Percentiles rank a stretch among this genome's conserved stretches.
These are phyloP conservation scores for Cyclophora albipunctata DNA, from an alignment of 2,888 invertebrate species.

Conservation along the genomic window DNA sequence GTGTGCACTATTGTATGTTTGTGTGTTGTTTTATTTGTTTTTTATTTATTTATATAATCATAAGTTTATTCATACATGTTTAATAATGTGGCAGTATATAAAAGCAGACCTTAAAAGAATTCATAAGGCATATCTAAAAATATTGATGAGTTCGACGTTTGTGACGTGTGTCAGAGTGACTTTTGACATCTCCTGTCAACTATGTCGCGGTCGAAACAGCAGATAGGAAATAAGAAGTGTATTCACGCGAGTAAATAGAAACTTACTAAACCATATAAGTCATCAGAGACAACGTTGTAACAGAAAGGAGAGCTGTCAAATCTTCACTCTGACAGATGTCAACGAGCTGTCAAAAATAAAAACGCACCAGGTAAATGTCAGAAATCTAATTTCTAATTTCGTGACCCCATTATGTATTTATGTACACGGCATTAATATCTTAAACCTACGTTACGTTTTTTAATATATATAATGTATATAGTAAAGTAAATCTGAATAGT, in stretches of 20 bases:
- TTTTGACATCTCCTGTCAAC: conserved; percentile 2
- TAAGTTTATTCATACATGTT: background rate
- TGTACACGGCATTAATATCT: conserved; percentile 13
- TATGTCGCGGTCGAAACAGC: background rate
- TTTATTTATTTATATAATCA: no score
- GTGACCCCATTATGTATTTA: conserved; percentile 14
- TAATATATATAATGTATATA: conserved; percentile 2
- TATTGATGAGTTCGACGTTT: background rate
- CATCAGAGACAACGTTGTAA: conserved; percentile 1
- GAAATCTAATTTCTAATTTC: conserved; percentile 13
- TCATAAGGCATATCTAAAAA: conserved; percentile 8
- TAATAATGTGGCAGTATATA: conserved; percentile 18
- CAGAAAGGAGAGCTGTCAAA: background rate
- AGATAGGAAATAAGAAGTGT: background rate
- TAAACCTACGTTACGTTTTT: conserved; percentile 9
- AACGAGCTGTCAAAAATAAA: conserved; percentile 6
- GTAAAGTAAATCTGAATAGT: background rate
- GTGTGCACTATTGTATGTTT: conserved; percentile 15
- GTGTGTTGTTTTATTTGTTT: no score
- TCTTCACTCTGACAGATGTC: conserved; percentile 4
- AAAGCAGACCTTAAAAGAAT: conserved; percentile 14
- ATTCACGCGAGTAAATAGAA: background rate
- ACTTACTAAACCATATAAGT: no score
- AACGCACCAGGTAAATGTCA: conserved; percentile 10
- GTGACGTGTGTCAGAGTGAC: conserved; percentile 4